Conservation (phyloP, 2,113 vertebrate species). For the Phalacrocorax carbo region DNA sequence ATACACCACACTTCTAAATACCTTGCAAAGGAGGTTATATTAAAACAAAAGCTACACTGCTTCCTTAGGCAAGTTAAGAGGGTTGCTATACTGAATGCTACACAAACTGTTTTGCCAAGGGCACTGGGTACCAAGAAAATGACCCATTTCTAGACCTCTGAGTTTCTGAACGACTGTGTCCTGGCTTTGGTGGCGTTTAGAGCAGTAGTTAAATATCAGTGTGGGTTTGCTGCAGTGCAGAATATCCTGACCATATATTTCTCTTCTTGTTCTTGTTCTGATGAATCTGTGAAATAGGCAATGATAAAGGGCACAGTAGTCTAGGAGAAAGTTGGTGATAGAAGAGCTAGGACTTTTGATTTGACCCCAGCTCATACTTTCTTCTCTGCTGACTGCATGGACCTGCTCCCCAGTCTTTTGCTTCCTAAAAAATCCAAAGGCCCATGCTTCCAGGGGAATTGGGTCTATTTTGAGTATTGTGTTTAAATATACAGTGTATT, state of each 20-base stretch:
- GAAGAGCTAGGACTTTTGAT: not conserved
- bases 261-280: not conserved
- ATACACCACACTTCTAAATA: not conserved
- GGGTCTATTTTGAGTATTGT: not conserved
- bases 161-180: not conserved
- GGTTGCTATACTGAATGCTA: not conserved
- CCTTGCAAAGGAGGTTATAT: not conserved
- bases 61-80: not conserved
- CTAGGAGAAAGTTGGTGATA: not conserved
- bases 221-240: not conserved
- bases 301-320: not conserved
- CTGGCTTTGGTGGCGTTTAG: not conserved
- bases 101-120: not conserved
- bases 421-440: not conserved
- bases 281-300: not conserved
- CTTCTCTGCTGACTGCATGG: not conserved
- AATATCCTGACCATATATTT: not conserved
- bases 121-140: not conserved
- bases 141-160: not conserved
- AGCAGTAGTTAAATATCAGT: not conserved
- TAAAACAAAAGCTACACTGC: not conserved
- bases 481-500: not conserved
- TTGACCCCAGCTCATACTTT: not conserved
- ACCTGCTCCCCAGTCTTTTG: not conserved
- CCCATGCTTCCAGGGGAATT: not conserved